Evolutionary conservation across 1,140 invertebrate species (phyloP).

Genomic region (Bradysia coprophila): DNA sequence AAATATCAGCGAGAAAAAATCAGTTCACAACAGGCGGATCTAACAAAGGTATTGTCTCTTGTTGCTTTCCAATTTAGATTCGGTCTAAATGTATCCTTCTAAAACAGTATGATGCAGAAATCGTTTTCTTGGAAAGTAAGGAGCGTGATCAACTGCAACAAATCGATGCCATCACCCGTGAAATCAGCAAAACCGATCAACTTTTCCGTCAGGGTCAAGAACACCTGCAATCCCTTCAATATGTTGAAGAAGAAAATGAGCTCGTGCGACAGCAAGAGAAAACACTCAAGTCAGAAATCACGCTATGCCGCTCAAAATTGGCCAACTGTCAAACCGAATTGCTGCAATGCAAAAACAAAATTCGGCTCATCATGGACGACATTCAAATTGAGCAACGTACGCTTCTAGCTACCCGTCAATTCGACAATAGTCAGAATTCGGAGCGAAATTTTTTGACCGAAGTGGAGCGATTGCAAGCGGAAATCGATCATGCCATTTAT

Average conservation of each 20-base stretch:
- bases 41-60: conserved; percentile 50
- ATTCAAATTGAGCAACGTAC: conserved; percentile 28
- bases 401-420: conserved; percentile 14
- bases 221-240: conserved; percentile 56
- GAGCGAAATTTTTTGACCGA: conserved; percentile 57
- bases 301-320: conserved; percentile 59
- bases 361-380: conserved; percentile 49
- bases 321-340: conserved; percentile 77
- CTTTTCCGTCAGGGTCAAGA: conserved; percentile 53
- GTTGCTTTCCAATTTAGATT: neutral
- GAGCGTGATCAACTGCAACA: conserved; percentile 69
- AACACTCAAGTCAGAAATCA: conserved; percentile 68
- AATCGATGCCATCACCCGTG: conserved; percentile 62
- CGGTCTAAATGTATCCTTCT: neutral
- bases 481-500: conserved; percentile 65
- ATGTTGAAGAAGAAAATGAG: conserved; percentile 74
- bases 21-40: conserved; percentile 68
- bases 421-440: conserved; percentile 35
- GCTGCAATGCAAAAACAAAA: conserved; percentile 75
- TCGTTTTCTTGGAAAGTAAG: conserved; percentile 73
- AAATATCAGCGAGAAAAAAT: conserved; percentile 81
- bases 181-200: conserved; percentile 58
- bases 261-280: conserved; percentile 74
- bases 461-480: conserved; percentile 60
- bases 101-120: conserved; percentile 65